phyloP scores from a whole-genome alignment of 2,888 invertebrate species.

The Uropetala carovei region DNA sequence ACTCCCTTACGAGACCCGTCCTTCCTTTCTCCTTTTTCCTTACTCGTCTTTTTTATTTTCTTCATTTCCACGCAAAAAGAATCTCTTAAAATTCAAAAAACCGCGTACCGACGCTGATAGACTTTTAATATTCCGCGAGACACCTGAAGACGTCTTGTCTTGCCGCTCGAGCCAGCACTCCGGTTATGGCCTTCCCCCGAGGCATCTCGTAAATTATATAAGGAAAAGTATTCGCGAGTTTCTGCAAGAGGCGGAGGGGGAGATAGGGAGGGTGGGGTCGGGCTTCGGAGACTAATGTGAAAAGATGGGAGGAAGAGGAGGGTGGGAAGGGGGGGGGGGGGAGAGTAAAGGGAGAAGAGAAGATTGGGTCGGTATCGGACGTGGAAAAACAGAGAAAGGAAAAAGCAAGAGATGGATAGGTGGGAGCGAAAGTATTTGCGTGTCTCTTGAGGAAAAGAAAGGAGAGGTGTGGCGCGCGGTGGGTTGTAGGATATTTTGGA shows the following conservation, averaged over 20 bases:
- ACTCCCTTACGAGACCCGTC: conserved; percentile 34
- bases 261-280: neutral
- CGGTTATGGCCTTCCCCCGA: neutral
- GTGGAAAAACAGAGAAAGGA: no score
- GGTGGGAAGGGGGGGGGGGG: neutral
- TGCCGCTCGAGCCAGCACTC: conserved; percentile 13
- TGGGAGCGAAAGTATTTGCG: conserved; percentile 20
- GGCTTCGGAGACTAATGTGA: neutral
- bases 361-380: conserved; percentile 32
- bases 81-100: conserved; percentile 39
- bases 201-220: conserved; percentile 21
- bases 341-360: neutral
- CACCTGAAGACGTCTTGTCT: conserved; percentile 39
- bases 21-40: neutral
- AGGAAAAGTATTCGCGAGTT: conserved; percentile 30
- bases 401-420: neutral
- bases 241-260: no score
- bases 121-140: conserved; percentile 60
- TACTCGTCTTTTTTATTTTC: neutral
- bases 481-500: no score
- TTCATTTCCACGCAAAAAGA: conserved; percentile 35
- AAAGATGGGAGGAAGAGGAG: neutral
- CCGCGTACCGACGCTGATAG: conserved; percentile 46
- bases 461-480: neutral
- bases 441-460: neutral